Evolutionary conservation across 2,888 invertebrate genomes (phyloP).

Genomic region (Cyrtodaria siliqua): DNA sequence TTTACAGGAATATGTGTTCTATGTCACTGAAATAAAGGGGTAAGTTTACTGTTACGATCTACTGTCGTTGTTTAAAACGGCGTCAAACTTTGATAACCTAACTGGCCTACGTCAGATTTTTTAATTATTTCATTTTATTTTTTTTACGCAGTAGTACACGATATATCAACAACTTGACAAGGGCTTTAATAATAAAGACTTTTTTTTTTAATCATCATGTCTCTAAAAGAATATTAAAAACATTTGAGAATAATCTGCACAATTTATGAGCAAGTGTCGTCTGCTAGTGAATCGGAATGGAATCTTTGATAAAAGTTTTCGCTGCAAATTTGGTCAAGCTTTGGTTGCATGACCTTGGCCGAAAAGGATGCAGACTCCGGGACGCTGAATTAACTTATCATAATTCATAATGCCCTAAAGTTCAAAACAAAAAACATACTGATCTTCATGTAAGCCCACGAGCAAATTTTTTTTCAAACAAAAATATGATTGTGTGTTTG

Average conservation of each 20-base stretch:
- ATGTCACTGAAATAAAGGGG: slow-evolving; percentile 13
- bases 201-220: too few relatives aligned
- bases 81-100: too few relatives aligned
- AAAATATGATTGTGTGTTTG: too few relatives aligned
- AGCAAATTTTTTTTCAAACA: too few relatives aligned
- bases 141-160: neutral
- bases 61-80: too few relatives aligned
- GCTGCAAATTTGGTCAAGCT: slow-evolving; percentile 23
- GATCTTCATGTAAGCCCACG: too few relatives aligned
- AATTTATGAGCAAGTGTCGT: too few relatives aligned
- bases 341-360: slow-evolving; percentile 14
- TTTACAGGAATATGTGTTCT: neutral
- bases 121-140: neutral
- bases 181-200: neutral
- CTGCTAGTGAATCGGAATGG: neutral
- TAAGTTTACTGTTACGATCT: neutral
- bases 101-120: neutral
- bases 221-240: too few relatives aligned
- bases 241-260: too few relatives aligned
- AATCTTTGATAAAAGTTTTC: neutral
- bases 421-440: too few relatives aligned
- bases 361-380: slow-evolving; percentile 7
- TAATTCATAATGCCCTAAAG: too few relatives aligned
- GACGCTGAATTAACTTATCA: slow-evolving; percentile 1
- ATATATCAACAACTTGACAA: neutral